phyloP scores from a whole-genome alignment of 2,113 vertebrate genomes.

The Cinclus cinclus region DNA sequence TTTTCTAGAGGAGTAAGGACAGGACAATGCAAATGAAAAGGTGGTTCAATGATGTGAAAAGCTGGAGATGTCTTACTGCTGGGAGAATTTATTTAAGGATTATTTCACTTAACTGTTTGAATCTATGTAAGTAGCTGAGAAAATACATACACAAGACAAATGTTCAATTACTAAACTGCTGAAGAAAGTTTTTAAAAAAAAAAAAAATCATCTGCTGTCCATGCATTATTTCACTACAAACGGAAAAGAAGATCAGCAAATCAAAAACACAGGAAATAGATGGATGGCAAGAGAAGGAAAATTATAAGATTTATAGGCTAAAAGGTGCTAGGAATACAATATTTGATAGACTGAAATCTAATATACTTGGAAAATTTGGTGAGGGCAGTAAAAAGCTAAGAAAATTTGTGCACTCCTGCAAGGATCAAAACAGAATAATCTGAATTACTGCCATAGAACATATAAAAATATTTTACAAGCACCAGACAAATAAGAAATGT shows the following conservation, averaged over 20 bases:
- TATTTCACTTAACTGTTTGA: neutral
- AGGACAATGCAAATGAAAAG: neutral
- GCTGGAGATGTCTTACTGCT: neutral
- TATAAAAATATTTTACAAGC: neutral
- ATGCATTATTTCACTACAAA: neutral
- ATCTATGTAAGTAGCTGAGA: neutral
- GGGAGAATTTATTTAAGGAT: neutral
- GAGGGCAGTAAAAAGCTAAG: neutral
- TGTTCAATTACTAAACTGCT: neutral
- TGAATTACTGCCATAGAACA: neutral
- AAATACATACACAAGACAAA: neutral
- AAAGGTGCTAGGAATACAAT: neutral
- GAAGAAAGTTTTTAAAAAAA: neutral
- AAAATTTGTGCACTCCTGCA: neutral
- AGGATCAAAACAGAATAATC: slow-evolving; percentile 2
- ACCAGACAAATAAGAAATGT: neutral
- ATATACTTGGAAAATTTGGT: neutral
- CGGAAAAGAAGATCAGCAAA: neutral
- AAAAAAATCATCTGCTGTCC: neutral
- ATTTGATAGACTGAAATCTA: neutral
- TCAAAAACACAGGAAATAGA: neutral
- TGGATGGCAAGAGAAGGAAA: neutral
- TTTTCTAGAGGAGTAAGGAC: neutral
- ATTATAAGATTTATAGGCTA: neutral
- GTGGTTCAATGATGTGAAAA: neutral